Base-by-base conservation (phyloP, 2,888 invertebrate genomes). In the Trachelus iudaicus region DNA sequence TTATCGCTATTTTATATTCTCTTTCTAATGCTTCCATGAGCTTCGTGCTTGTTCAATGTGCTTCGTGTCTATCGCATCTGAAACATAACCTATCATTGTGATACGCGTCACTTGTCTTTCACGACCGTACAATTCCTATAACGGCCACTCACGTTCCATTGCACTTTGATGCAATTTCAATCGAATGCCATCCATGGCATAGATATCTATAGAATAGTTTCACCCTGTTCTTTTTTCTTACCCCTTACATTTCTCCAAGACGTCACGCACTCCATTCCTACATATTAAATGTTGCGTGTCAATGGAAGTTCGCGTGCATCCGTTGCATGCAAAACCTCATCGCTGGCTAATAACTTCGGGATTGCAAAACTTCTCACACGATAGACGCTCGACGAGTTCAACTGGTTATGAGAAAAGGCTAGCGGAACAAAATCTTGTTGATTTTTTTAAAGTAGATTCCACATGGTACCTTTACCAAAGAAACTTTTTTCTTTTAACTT, bases 131-230 rank as follows among this genome's bases (percentile, higher is more conserved):
- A 56, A 23, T 56, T 56, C 56, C 56, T 56, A 56, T 23, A 56
- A 56, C 0, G 56, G 56, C 23, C 6, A 9, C 23, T 23, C 23
- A 23, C 56, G 56, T 56, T 56, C 2, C 23, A 56, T 56, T 56
- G 23, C 56, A 23, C 23, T 56, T 23, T 15, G 56, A 56, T 56
- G 56, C 56, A 56, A 56, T 23, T 56, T 56, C 40, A 56, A 56
- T 56, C 23, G 56, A 56, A 69, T 37, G 69, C 31, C 71, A 73
- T 71, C 37, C 68, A 75, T 33, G 69, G 37, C 15, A 37, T 37
- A 37, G 37, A 37, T 37, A 37, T 15, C 13, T 15, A 37, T 37
- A 37, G 69, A 78, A 77, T 83, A 85, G 83, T 85, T 85, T 85
- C 83, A 82, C 83, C 78, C 78, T 76, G 80, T 79, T 79, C 81